Base-by-base conservation (phyloP, 2,113 vertebrate species). In the Oryzias melastigma region DNA sequence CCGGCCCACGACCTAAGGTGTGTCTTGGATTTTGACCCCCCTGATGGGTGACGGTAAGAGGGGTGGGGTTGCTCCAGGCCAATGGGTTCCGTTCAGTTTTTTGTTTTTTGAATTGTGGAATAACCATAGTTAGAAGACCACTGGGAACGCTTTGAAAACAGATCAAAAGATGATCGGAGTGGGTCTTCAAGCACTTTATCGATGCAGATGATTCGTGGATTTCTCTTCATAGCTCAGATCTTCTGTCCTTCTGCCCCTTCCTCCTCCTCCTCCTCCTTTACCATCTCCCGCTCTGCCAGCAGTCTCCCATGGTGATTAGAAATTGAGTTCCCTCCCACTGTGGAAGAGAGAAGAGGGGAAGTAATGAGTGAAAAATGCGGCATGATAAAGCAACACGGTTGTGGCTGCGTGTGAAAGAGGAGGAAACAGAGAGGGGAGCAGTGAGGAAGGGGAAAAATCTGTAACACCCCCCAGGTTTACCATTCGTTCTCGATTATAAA, bases 261-360 rank as follows among this genome's bases (percentile, higher is more conserved):
- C 45, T 68, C 53, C 54, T 52, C 42, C 65, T 81, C 78, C 45
- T 68, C 53, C 54, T 52, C 42, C 65, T 27, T 7, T 27, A 27
- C 5, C 25, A 27, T 27, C 25, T 58, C 62, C 65, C 58, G 13
- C 20, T 62, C 65, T 66, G 65, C 63, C 58, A 35, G 8, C 63
- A 58, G 43, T 80, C 71, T 75, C 84, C 68, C 65, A 73, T 73
- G 66, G 77, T 72, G 79, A 84, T 78, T 84, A 77, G 88, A 88
- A 85, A 72, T 65, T 17, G 70, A 86, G 54, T 61, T 71, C 53
- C 68, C 85, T 71, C 73, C 78, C 76, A 80, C 72, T 40, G 61
- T 58, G 66, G 46, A 45, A 69, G 58, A 52, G 56, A 17, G 19
- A 64, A 43, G 19, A 58, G 13, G 27, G 10, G n/a, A 48, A 48